These are phyloP conservation scores for Aphidoletes aphidimyza DNA, from an alignment of 2,888 invertebrate species.

Conservation along the genomic window DNA sequence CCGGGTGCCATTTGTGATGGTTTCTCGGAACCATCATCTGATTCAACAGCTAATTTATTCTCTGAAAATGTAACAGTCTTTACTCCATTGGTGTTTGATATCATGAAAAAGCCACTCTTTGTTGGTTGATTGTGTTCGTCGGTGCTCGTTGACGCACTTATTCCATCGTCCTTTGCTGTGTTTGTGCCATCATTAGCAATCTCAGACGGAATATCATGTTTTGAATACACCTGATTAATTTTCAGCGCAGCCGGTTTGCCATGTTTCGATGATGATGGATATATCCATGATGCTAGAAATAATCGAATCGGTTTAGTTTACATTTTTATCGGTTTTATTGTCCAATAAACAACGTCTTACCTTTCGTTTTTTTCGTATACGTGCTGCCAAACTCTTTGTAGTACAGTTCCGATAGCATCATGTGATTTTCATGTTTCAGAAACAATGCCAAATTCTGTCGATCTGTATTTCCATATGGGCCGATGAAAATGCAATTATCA, in stretches of 20 bases:
- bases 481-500: conserved; percentile 65
- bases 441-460: conserved; percentile 60
- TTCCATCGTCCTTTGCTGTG: neutral
- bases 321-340: neutral
- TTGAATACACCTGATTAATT: conserved; percentile 42
- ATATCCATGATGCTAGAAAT: neutral
- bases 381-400: neutral
- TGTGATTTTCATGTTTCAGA: neutral
- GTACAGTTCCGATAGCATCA: neutral
- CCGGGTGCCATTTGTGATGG: too few species aligned
- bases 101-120: neutral
- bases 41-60: too few species aligned
- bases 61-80: neutral
- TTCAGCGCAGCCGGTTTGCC: neutral
- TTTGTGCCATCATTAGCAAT: neutral
- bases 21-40: neutral
- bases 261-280: neutral
- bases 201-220: neutral
- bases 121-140: neutral
- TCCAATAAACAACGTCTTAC: neutral
- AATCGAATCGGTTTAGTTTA: too few species aligned
- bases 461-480: conserved; percentile 62
- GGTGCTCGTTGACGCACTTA: neutral
- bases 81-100: neutral
- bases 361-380: neutral